Evolutionary conservation across 2,888 invertebrate species (phyloP), one percentile per base, ranked within the genome.

Genomic region (Oasisia sp.): DNA sequence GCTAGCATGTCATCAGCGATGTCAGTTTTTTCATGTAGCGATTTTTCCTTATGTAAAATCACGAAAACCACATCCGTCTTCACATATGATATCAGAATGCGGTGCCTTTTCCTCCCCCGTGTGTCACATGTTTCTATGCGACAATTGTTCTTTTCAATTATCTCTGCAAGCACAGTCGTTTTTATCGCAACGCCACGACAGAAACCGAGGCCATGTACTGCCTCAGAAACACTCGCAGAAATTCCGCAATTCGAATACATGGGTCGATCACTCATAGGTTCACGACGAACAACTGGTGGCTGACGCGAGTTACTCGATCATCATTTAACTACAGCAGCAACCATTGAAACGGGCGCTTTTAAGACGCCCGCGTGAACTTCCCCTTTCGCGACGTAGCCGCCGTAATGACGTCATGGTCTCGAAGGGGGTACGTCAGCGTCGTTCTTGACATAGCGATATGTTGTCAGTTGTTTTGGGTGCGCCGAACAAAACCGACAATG

Each of bases 261-360:
- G 74, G 4, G 7, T 74, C 27, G 27, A 74, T 74, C 74, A 74
- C 14, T 27, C 74, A 74, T 74, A 19, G 74, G 74, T 74, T 74
- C 74, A 27, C 27, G 7, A 5, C 27, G 27, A n/a, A 74, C 74
- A 74, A 74, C 74, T 74, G 74, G 27, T 74, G 1, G 27, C n/a
- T 74, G 74, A 74, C 74, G 74, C 7, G 74, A 74, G 74, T 74
- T 74, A 74, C 27, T 74, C 74, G 27, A 74, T 74, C 74, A 74
- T 74, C 74, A 74, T 74, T 74, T 74, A 74, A 74, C 74, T 74
- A 74, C 74, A 74, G 27, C 74, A 74, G 27, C 74, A 74, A 74
- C 74, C 27, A 27, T 27, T 74, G 74, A 74, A 74, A 74, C 74
- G 74, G 27, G 27, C 27, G 74, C 27, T 19, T 74, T 74, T 27